A percentile compares a stretch with the other conserved stretches of the same genome.
These are phyloP conservation scores for Pituophis catenifer DNA, from an alignment of 2,113 vertebrate genomes.

Conservation along the genomic window DNA sequence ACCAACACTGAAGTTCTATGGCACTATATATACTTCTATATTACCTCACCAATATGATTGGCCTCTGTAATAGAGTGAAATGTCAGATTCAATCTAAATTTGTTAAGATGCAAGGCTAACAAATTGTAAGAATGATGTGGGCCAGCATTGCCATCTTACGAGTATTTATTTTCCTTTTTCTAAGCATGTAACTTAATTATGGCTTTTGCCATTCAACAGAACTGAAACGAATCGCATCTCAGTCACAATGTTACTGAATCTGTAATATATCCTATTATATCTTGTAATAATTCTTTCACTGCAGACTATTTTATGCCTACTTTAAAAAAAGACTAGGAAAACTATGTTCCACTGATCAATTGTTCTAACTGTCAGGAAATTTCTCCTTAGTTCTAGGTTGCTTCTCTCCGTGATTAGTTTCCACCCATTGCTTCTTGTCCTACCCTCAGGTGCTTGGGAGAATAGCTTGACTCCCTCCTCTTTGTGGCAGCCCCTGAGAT, in stretches of 20 bases:
- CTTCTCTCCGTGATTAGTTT: neutral
- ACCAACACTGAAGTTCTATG: neutral
- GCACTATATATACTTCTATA: neutral
- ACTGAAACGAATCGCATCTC: neutral
- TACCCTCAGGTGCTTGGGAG: neutral
- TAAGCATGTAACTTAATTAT: neutral
- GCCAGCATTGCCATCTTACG: no score
- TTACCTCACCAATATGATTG: neutral
- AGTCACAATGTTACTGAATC: neutral
- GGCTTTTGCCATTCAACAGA: neutral
- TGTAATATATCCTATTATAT: neutral
- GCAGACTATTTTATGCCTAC: neutral
- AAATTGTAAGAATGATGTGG: neutral
- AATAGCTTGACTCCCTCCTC: neutral
- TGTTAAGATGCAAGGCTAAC: neutral
- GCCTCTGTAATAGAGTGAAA: neutral
- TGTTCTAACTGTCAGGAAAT: neutral
- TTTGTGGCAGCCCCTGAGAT: neutral
- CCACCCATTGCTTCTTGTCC: neutral
- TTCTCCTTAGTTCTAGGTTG: neutral
- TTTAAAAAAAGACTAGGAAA: neutral
- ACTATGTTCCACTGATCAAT: neutral
- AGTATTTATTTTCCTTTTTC: neutral
- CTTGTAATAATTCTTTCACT: neutral
- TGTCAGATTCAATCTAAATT: neutral